Conservation (phyloP, 2,797 vertebrate genomes). For the Chromis chromis region DNA sequence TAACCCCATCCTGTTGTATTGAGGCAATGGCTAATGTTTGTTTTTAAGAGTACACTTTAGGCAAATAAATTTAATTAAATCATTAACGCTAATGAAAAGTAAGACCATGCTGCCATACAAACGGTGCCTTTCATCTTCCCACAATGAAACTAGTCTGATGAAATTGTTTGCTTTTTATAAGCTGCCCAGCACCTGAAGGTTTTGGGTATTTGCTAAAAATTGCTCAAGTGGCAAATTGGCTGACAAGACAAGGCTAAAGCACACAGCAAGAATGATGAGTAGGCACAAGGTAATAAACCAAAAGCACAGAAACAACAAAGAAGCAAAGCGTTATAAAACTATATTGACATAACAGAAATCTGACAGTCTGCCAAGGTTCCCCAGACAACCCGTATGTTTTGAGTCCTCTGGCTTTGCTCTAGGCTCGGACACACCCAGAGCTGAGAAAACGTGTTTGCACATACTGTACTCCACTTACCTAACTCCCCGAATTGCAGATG, state of each 20-base stretch:
- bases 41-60: neutral
- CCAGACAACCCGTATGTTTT: slow-evolving; percentile 41
- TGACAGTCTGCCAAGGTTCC: slow-evolving; percentile 43
- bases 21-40: slow-evolving; percentile 9
- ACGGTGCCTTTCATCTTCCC: neutral
- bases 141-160: slow-evolving; percentile 10
- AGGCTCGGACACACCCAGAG: slow-evolving; percentile 53
- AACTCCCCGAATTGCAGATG: slow-evolving; percentile 87
- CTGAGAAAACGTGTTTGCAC: slow-evolving; percentile 49
- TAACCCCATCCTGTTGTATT: neutral
- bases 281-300: slow-evolving; percentile 23
- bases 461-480: slow-evolving; percentile 82
- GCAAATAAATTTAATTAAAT: neutral
- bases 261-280: slow-evolving; percentile 30
- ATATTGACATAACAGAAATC: slow-evolving; percentile 32
- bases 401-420: slow-evolving; percentile 22
- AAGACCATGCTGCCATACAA: neutral
- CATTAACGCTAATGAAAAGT: neutral
- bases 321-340: slow-evolving; percentile 25
- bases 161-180: slow-evolving; percentile 8
- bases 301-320: slow-evolving; percentile 26
- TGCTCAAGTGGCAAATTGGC: neutral
- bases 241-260: slow-evolving; percentile 36
- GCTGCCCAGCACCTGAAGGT: neutral
- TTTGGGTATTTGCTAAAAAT: slow-evolving; percentile 18